phyloP scores from a whole-genome alignment of 2,113 vertebrate genomes.

The Microcebus griseorufus region DNA sequence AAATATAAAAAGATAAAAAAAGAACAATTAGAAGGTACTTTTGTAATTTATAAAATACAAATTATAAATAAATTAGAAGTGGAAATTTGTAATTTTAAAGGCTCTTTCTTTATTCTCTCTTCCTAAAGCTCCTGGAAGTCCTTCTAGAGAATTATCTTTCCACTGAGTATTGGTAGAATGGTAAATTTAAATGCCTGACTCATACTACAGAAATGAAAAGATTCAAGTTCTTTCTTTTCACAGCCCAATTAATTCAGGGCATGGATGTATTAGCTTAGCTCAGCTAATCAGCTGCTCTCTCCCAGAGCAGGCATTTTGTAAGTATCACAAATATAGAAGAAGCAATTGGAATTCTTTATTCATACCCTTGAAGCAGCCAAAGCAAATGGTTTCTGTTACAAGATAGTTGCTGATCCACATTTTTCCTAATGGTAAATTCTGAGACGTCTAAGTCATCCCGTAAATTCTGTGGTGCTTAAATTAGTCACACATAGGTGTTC shows the following conservation, averaged over 20 bases:
- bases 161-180: background rate
- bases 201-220: background rate
- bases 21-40: background rate
- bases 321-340: conserved; percentile 1
- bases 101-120: background rate
- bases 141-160: background rate
- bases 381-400: background rate
- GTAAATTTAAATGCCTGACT: background rate
- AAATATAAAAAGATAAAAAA: too few species aligned
- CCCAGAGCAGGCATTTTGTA: background rate
- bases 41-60: too few species aligned
- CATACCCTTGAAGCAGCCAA: background rate
- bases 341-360: background rate
- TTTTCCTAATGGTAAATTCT: background rate
- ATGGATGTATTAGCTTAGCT: background rate
- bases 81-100: background rate
- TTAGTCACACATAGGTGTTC: background rate
- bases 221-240: background rate
- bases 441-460: background rate
- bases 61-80: background rate
- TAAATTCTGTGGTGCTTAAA: background rate
- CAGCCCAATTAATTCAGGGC: background rate
- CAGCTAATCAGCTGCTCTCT: background rate
- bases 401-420: background rate
- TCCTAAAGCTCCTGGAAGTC: background rate